Evolutionary conservation across 2,797 vertebrate genomes (phyloP).

Genomic region (Coregonus ussuriensis): DNA sequence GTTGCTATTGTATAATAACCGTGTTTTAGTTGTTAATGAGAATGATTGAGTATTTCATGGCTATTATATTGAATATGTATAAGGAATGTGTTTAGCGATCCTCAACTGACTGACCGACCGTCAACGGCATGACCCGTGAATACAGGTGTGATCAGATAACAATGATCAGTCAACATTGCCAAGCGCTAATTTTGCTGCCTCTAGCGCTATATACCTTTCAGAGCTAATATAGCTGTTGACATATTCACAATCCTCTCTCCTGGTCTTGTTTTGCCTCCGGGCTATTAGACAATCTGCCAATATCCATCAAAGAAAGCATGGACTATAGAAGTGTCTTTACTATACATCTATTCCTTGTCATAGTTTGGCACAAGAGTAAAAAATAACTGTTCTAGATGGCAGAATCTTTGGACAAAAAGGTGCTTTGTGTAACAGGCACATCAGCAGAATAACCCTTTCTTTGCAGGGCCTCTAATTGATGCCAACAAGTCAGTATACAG

Average conservation of each 20-base stretch:
- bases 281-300: not conserved
- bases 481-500: too few relatives aligned
- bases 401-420: too few relatives aligned
- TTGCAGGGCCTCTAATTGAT: too few relatives aligned
- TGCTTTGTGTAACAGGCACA: too few relatives aligned
- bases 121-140: conserved; percentile 23
- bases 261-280: not conserved
- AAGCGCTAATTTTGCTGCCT: conserved; percentile 14
- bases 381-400: too few relatives aligned
- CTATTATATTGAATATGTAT: not conserved
- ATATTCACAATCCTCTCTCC: too few relatives aligned
- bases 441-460: too few relatives aligned
- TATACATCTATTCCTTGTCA: too few relatives aligned
- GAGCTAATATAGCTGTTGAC: conserved; percentile 25
- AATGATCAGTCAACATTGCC: conserved; percentile 11
- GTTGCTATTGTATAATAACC: not conserved
- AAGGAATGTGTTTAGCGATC: not conserved
- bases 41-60: not conserved
- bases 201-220: conserved; percentile 28
- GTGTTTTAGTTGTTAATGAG: not conserved
- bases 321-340: not conserved
- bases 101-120: not conserved
- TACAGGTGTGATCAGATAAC: conserved; percentile 6
- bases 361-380: too few relatives aligned
- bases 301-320: not conserved